phyloP scores from a whole-genome alignment of 2,113 vertebrate genomes.

The Gymnocephalus cernua region DNA sequence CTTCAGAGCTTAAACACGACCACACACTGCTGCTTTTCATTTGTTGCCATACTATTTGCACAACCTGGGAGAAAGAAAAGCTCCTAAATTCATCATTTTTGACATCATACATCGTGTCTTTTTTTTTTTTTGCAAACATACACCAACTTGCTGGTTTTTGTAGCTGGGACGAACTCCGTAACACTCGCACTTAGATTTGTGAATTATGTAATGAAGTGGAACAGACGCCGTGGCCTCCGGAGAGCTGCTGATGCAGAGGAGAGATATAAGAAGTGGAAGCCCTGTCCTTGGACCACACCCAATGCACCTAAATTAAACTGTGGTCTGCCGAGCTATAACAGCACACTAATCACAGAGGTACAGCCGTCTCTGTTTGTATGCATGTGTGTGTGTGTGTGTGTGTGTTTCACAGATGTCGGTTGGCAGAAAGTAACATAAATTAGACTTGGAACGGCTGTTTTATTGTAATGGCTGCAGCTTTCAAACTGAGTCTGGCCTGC shows the following conservation, averaged over 20 bases:
- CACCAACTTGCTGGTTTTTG: not conserved
- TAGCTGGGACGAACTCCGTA: not conserved
- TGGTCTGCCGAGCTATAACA: conserved; percentile 48
- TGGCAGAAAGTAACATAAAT: conserved; percentile 1
- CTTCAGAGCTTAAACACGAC: conserved; percentile 4
- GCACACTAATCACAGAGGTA: conserved; percentile 70
- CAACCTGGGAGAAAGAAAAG: not conserved
- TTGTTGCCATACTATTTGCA: conserved; percentile 13
- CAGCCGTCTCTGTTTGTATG: conserved; percentile 29
- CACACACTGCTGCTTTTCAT: conserved; percentile 31
- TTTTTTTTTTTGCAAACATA: not conserved
- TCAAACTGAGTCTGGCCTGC: not conserved
- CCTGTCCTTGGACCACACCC: conserved; percentile 71
- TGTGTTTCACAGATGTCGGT: conserved; percentile 30
- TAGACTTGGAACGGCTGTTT: not conserved
- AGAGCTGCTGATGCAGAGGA: conserved; percentile 23
- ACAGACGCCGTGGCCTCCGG: not conserved
- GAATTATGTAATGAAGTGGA: conserved; percentile 23
- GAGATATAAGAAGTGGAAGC: conserved; percentile 12
- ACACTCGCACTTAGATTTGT: not conserved
- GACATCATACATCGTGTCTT: not conserved
- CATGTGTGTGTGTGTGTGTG: conserved; percentile 14
- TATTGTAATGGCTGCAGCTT: conserved; percentile 25
- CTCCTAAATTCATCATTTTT: not conserved
- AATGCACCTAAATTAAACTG: conserved; percentile 67